Evolutionary conservation across 2,797 vertebrate species (phyloP).

Genomic region (Coccyzus lansbergi): DNA sequence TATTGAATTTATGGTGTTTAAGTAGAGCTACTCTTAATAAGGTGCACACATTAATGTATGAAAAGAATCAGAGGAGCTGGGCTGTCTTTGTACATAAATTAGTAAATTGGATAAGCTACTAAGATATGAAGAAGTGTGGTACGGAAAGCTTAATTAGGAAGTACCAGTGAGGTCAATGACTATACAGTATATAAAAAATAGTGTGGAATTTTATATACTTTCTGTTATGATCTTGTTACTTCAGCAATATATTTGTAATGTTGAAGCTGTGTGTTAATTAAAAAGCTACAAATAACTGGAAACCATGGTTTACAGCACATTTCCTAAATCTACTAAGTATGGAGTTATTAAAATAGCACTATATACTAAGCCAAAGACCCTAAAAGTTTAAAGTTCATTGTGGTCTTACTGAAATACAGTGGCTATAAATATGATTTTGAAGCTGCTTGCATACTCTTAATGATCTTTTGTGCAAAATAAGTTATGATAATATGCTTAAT

Average conservation of each 20-base stretch:
- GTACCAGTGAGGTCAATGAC: neutral
- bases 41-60: neutral
- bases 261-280: neutral
- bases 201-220: neutral
- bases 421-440: neutral
- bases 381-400: neutral
- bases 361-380: neutral
- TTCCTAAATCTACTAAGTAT: neutral
- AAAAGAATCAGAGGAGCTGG: neutral
- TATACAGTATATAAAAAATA: neutral
- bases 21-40: neutral
- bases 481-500: neutral
- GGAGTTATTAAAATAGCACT: neutral
- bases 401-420: neutral
- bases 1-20: neutral
- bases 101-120: neutral
- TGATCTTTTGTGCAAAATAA: neutral
- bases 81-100: neutral
- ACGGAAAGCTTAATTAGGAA: neutral
- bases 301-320: neutral
- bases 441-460: neutral
- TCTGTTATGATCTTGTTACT: neutral
- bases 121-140: neutral
- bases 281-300: neutral
- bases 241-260: neutral